A percentile compares a stretch with the other conserved stretches of the same genome.
Conservation (phyloP, 1,140 invertebrate genomes). For the Sipha flava region DNA sequence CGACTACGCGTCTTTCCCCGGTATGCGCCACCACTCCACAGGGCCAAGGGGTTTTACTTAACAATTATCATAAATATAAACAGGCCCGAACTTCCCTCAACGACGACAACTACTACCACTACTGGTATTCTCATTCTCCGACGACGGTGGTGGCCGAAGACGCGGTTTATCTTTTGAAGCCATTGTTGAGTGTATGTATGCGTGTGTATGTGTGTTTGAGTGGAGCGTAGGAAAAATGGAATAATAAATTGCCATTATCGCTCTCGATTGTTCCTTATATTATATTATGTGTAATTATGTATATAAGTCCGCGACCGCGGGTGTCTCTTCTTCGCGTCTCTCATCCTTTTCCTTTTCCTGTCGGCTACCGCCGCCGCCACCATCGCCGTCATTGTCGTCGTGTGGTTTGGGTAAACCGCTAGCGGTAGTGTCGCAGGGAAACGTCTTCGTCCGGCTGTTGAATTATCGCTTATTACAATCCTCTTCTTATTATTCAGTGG, state of each 20-base stretch:
- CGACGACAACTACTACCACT: background rate
- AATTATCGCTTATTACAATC: conserved; percentile 29
- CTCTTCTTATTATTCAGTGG: conserved; percentile 17
- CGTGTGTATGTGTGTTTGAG: background rate
- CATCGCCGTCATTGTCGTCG: no score
- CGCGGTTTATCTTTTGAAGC: conserved; percentile 27
- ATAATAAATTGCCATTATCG: conserved; percentile 31
- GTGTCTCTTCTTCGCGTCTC: conserved; percentile 5
- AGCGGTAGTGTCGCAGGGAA: background rate
- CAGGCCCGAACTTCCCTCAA: conserved; percentile 24
- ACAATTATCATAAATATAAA: conserved; percentile 33
- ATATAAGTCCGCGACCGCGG: conserved; percentile 5
- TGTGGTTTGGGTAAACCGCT: conserved; percentile 1
- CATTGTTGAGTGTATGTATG: conserved; percentile 21
- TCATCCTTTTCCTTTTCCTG: conserved; percentile 31
- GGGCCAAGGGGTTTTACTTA: conserved; percentile 25
- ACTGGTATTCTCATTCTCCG: background rate
- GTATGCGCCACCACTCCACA: background rate
- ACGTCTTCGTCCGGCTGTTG: conserved; percentile 26
- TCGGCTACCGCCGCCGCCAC: background rate
- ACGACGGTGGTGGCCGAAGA: conserved; percentile 3
- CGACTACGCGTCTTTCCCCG: background rate
- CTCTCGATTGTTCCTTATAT: conserved; percentile 27
- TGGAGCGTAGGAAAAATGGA: conserved; percentile 24
- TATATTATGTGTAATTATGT: conserved; percentile 30